These are phyloP conservation scores for Gymnodraco acuticeps DNA, from an alignment of 2,797 vertebrate species.

Conservation along the genomic window DNA sequence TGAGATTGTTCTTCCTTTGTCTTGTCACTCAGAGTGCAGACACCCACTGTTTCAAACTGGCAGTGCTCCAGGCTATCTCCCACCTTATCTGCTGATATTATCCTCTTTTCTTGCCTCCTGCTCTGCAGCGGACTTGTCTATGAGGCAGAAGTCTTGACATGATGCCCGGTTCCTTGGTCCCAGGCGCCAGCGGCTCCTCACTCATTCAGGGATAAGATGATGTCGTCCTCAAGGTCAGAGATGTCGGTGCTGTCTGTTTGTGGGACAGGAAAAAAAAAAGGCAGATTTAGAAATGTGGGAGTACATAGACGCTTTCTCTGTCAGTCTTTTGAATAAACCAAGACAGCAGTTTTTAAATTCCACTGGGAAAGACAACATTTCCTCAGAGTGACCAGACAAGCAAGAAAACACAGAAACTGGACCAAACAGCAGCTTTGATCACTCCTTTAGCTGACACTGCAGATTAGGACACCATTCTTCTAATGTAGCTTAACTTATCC, in stretches of 20 bases:
- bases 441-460: constrained; percentile 13
- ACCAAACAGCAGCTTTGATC: constrained; percentile 14
- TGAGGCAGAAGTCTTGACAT: constrained; percentile 54
- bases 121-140: constrained; percentile 48
- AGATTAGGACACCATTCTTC: background rate
- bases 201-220: constrained; percentile 93
- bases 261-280: constrained; percentile 59
- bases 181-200: constrained; percentile 55
- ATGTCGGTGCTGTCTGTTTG: constrained; percentile 95
- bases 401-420: constrained; percentile 30
- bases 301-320: constrained; percentile 18
- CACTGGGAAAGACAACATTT: constrained; percentile 17
- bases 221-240: constrained; percentile 98
- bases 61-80: constrained; percentile 60
- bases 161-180: constrained; percentile 38
- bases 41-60: constrained; percentile 60
- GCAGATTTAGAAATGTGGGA: constrained; percentile 43
- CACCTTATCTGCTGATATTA: constrained; percentile 46
- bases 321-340: constrained; percentile 33
- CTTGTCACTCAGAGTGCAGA: constrained; percentile 43
- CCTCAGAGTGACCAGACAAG: constrained; percentile 31
- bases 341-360: constrained; percentile 45
- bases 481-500: background rate
- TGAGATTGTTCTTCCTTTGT: constrained; percentile 28
- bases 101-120: constrained; percentile 38